Evolutionary conservation across 2,888 invertebrate genomes (phyloP).

Genomic region (Brachylomia viminalis): DNA sequence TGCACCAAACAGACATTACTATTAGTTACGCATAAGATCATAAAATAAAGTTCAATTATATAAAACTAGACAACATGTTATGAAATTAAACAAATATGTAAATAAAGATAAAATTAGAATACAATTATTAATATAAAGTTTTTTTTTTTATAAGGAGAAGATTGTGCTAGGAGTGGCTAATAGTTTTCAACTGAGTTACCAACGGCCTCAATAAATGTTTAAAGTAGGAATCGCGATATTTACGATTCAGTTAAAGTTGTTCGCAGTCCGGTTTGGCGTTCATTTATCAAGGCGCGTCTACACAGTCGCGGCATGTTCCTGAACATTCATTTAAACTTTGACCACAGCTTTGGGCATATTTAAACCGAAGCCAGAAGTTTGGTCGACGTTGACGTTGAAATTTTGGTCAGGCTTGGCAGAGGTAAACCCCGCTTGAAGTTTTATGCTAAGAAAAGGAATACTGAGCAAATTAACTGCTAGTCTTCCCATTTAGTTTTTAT

Average conservation of each 20-base stretch:
- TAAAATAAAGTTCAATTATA: not conserved
- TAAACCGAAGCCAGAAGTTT: conserved; percentile 23
- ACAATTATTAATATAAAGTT: too few species aligned
- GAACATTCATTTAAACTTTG: conserved; percentile 50
- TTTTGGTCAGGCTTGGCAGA: conserved; percentile 6
- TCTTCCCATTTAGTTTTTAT: not conserved
- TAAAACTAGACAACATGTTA: not conserved
- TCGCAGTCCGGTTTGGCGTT: conserved; percentile 6
- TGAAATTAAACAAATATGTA: not conserved
- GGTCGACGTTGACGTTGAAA: not conserved
- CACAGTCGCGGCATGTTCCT: conserved; percentile 15
- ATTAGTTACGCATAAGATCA: not conserved
- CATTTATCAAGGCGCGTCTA: conserved; percentile 33
- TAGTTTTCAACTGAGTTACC: not conserved
- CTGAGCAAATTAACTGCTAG: not conserved
- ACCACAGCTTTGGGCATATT: conserved; percentile 42
- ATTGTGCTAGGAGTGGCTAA: not conserved
- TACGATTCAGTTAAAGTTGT: conserved; percentile 4
- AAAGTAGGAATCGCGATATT: not conserved
- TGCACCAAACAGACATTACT: not conserved
- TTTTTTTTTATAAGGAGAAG: not conserved
- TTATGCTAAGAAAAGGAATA: not conserved
- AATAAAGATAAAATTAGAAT: too few species aligned
- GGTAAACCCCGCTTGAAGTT: conserved; percentile 8
- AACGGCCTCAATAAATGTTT: not conserved